Conservation (phyloP, 2,888 invertebrate species). For the Cryptosula pallasiana region DNA sequence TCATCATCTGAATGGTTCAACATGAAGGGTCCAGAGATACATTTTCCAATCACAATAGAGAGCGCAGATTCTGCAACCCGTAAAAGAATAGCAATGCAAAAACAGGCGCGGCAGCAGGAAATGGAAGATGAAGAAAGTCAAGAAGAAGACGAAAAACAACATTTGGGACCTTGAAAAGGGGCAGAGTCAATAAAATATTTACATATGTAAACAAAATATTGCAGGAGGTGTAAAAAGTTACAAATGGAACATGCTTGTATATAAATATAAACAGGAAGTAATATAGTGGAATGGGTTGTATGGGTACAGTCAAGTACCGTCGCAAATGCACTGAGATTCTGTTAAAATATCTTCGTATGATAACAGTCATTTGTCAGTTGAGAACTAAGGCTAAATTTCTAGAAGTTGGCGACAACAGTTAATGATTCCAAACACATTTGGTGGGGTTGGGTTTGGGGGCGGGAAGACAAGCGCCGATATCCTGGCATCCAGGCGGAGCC, state of each 20-base stretch:
- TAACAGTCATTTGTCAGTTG: too few relatives aligned
- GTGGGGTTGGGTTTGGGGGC: constrained; percentile 47
- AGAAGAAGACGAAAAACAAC: not conserved
- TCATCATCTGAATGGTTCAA: constrained; percentile 4
- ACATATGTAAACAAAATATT: too few relatives aligned
- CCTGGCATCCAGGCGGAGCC: constrained; percentile 54
- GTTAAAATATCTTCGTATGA: too few relatives aligned
- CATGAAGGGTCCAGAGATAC: constrained; percentile 19
- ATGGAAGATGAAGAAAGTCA: constrained; percentile 13
- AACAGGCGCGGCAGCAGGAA: not conserved
- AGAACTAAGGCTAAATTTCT: too few relatives aligned
- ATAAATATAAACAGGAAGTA: not conserved
- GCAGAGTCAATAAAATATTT: too few relatives aligned
- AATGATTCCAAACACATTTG: constrained; percentile 53
- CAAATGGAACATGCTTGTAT: too few relatives aligned
- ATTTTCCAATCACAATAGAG: constrained; percentile 28
- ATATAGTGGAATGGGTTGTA: not conserved
- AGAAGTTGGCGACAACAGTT: too few relatives aligned
- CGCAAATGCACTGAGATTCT: too few relatives aligned
- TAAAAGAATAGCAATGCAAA: not conserved
- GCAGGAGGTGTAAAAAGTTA: too few relatives aligned
- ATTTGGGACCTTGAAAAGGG: too few relatives aligned
- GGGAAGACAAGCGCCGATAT: constrained; percentile 47
- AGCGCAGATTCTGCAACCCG: constrained; percentile 26
- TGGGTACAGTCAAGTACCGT: not conserved